Conservation (phyloP, 1,140 invertebrate species). For the Popillia japonica region DNA sequence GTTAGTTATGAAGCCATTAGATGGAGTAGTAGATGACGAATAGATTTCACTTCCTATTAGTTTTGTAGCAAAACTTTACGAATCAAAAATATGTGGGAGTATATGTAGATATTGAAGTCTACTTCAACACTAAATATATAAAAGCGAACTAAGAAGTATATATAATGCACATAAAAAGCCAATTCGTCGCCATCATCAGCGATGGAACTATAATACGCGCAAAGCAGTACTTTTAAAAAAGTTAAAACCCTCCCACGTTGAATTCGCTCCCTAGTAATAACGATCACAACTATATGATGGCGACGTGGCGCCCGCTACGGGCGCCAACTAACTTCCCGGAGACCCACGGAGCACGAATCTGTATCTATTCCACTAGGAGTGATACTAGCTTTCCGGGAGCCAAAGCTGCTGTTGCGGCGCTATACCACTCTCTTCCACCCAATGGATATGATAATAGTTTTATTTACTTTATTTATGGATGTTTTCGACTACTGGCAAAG, state of each 20-base stretch:
- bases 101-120: too few relatives aligned
- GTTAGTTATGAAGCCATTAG: too few relatives aligned
- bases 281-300: constrained; percentile 29
- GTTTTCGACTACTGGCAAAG: constrained; percentile 50
- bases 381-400: neutral
- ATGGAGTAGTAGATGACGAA: too few relatives aligned
- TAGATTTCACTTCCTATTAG: too few relatives aligned
- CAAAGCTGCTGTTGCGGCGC: neutral
- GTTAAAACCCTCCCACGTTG: neutral
- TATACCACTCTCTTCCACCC: neutral
- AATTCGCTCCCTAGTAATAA: constrained; percentile 17
- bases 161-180: neutral
- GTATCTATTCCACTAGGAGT: constrained; percentile 36
- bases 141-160: too few relatives aligned
- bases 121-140: too few relatives aligned
- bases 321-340: constrained; percentile 39
- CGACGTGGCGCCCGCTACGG: constrained; percentile 37
- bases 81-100: too few relatives aligned
- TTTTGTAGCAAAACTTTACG: too few relatives aligned
- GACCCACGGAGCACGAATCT: constrained; percentile 22
- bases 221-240: neutral
- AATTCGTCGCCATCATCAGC: neutral
- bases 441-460: constrained; percentile 53
- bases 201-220: neutral
- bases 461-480: constrained; percentile 58